phyloP scores from a whole-genome alignment of 2,113 vertebrate genomes.

The Xiphophorus hellerii region DNA sequence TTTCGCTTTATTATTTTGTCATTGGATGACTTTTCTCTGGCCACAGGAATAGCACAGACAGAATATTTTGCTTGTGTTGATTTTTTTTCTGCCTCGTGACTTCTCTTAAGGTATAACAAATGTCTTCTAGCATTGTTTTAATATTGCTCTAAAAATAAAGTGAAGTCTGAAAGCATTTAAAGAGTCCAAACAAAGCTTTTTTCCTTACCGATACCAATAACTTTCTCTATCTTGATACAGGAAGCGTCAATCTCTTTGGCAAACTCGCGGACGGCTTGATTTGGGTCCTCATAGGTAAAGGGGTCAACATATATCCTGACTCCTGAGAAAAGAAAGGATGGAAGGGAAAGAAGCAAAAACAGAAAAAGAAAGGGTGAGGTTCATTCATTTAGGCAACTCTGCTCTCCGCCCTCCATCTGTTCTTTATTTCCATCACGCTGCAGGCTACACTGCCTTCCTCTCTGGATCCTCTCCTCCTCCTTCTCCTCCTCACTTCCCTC shows the following conservation, averaged over 20 bases:
- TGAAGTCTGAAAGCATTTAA: not conserved
- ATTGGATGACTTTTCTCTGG: slow-evolving; percentile 69
- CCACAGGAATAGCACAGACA: slow-evolving; percentile 50
- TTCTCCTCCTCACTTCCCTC: slow-evolving; percentile 27
- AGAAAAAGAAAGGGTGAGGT: slow-evolving; percentile 35
- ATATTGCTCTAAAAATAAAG: not conserved
- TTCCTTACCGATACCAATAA: slow-evolving; percentile 93
- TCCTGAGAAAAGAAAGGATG: slow-evolving; percentile 77
- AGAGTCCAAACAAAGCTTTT: not conserved
- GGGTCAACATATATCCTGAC: slow-evolving; percentile 98
- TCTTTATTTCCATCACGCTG: slow-evolving; percentile 69
- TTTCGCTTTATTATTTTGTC: slow-evolving; percentile 77
- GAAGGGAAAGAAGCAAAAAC: slow-evolving; percentile 23
- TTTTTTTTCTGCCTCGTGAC: slow-evolving; percentile 15
- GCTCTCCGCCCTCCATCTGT: slow-evolving; percentile 60
- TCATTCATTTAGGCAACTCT: slow-evolving; percentile 57
- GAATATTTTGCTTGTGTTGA: slow-evolving; percentile 40
- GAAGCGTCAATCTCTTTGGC: slow-evolving; percentile 99
- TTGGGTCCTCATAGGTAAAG: slow-evolving; percentile 98
- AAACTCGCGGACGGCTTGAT: slow-evolving; percentile 97
- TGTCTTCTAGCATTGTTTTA: slow-evolving; percentile 10
- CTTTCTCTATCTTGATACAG: slow-evolving; percentile 99
- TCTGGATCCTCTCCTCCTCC: slow-evolving; percentile 38
- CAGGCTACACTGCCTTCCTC: slow-evolving; percentile 57
- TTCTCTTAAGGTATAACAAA: slow-evolving; percentile 23